Base-by-base conservation (phyloP, 35 echinoderm and acorn worm genomes). In the Acanthaster planci region DNA sequence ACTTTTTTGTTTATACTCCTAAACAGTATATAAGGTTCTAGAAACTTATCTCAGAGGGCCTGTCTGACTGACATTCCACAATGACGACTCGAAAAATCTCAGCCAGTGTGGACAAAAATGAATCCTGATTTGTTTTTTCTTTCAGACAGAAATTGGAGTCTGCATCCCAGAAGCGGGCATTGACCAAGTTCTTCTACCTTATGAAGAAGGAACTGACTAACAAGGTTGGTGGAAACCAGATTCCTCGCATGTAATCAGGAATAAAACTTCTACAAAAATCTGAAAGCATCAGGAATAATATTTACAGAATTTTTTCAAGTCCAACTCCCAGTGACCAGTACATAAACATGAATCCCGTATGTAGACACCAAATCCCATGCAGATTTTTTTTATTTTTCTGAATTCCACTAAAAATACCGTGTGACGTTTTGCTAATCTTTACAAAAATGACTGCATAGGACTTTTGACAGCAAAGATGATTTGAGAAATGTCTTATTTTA, bases 141-240 rank as follows among this genome's bases (percentile, higher is more conserved):
- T 51, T 1, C 60, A 88, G 86, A 39, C 32, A 88, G 68, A 67
- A 54, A 16, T 50, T 81, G 38, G 38, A 79, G 23, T 55, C 86
- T 17, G 27, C 77, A n/a, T 37, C 50, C 30, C 35, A 88, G 40
- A 67, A 37, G 26, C 39, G 50, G 39, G 86, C 78, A 64, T 39
- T 88, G 44, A 50, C 35, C 18, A 55, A 79, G 38, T 88, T 88
- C 56, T 52, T 79, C 23, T 55, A 88, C n/a, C 37, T 81, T 10
- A 39, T 79, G 22, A 56, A 81, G 52, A 59, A 75, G 26, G 86
- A 88, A 16, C 19, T 88, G 29, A 81, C 78, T 31, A 58, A 88
- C 30, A 81, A 80, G 86, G 86, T 88, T 42, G 29, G 77, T 44
- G 2, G 0, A 47, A 47, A 47, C 42, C 4, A 47, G 42, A 6